Conservation (phyloP, 2,888 invertebrate genomes). For the Saturnia japonica region DNA sequence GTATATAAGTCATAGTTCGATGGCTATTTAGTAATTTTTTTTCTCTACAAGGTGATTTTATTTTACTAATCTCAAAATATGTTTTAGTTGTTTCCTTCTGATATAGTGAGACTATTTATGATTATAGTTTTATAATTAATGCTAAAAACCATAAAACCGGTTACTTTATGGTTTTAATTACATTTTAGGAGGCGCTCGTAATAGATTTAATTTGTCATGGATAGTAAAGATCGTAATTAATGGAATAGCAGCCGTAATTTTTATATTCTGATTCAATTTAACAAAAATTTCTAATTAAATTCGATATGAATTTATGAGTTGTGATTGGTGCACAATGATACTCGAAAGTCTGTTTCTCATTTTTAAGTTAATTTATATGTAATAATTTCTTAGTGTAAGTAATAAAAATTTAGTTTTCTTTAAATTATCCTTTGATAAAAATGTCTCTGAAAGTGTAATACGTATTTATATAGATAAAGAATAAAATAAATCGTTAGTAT, state of each 20-base stretch:
- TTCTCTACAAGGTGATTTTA: neutral
- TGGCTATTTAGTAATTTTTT: no score
- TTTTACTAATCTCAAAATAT: neutral
- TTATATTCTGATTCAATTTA: constrained; percentile 10
- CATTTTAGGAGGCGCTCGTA: constrained; percentile 16
- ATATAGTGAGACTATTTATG: neutral
- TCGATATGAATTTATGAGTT: constrained; percentile 3
- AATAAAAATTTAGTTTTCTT: neutral
- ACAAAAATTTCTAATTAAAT: constrained; percentile 1
- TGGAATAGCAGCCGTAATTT: constrained; percentile 9
- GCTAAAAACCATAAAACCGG: constrained; percentile 9
- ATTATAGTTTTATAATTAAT: constrained; percentile 12
- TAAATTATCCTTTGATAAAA: neutral
- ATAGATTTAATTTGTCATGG: constrained; percentile 20
- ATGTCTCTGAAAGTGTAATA: no score
- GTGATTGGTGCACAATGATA: neutral
- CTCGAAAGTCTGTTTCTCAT: neutral
- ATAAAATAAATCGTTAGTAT: no score
- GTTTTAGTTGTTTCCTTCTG: neutral
- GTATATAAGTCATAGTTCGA: no score
- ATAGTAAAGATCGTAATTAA: constrained; percentile 20
- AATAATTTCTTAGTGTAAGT: neutral
- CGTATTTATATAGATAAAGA: no score
- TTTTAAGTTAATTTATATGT: neutral
- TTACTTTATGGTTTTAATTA: constrained; percentile 15